Evolutionary conservation across 1,140 invertebrate species (phyloP).

Genomic region (Caenorhabditis remanei): DNA sequence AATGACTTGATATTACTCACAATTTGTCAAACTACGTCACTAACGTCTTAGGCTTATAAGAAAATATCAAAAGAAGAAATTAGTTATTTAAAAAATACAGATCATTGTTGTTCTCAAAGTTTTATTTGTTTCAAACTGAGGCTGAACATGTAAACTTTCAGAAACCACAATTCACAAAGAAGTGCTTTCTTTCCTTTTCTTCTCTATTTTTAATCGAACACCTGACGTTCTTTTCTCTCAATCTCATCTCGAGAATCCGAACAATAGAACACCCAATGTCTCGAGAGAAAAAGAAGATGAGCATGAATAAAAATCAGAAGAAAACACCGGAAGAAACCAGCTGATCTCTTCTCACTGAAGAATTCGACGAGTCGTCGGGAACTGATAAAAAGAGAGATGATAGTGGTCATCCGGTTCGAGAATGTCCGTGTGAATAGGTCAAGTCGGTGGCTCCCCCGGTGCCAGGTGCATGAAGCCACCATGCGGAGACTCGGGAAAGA

Average conservation of each 20-base stretch:
- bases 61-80: no score
- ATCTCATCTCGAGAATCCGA: not conserved
- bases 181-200: constrained; percentile 28
- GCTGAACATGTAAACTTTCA: no score
- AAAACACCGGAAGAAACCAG: constrained; percentile 1
- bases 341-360: not conserved
- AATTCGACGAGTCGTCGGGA: no score
- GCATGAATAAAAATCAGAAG: constrained; percentile 44
- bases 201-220: not conserved
- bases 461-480: constrained; percentile 53
- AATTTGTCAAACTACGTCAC: no score
- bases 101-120: no score
- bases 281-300: not conserved
- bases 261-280: constrained; percentile 39
- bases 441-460: constrained; percentile 45
- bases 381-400: constrained; percentile 14
- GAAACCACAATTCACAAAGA: not conserved
- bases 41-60: no score
- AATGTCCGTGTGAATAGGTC: constrained; percentile 48
- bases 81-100: no score
- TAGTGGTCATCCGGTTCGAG: constrained; percentile 16
- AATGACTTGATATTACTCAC: no score
- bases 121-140: no score
- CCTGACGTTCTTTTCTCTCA: constrained; percentile 30
- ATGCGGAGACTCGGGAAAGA: not conserved